Evolutionary conservation across 2,888 invertebrate species (phyloP), one percentile per base, ranked within the genome.

Genomic region (Ametastegia equiseti): DNA sequence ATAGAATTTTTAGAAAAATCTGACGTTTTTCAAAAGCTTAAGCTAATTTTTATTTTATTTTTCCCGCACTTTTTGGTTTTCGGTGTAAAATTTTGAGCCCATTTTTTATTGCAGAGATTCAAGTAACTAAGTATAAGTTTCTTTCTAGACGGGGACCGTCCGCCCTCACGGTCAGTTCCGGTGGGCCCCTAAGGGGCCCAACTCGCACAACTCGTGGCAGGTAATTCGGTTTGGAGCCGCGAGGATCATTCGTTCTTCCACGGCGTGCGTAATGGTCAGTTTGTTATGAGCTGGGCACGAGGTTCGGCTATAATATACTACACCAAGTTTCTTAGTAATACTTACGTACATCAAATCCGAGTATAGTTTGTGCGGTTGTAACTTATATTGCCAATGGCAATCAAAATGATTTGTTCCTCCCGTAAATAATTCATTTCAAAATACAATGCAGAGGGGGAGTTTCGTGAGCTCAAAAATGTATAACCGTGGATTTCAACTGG

Each of bases 231-330:
- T 54, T 57, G 3, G 75, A 54, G 75, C 15, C 84, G 81, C 79
- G 83, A 77, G 83, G 84, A 85, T 57, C 71, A 71, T 85, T 84
- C 82, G 84, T 83, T 84, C 75, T 80, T 63, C 82, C 79, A 79
- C 82, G 82, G 81, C 83, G 80, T 82, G 81, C 80, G 84, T 83
- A 83, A 84, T 82, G 86, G 87, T 84, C 86, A 87, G 88, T 88
- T 88, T 86, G 84, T 86, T 84, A 85, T 85, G 84, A 86, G 75
- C 75, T 15, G 75, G 84, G 84, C 85, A 84, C 84, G 82, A 83
- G 84, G 84, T 86, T 83, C 50, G 54, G 57, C 7, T 23, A 54
- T 19, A 75, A 71, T 33, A 57, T 71, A 30, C 30, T 30, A 27
- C 11, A 30, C 27, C 13, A 30, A 63, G 7, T 33, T 30, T 23